Conservation (phyloP, 64 coral and sea anemone genomes). For the Pocillopora verrucosa region DNA sequence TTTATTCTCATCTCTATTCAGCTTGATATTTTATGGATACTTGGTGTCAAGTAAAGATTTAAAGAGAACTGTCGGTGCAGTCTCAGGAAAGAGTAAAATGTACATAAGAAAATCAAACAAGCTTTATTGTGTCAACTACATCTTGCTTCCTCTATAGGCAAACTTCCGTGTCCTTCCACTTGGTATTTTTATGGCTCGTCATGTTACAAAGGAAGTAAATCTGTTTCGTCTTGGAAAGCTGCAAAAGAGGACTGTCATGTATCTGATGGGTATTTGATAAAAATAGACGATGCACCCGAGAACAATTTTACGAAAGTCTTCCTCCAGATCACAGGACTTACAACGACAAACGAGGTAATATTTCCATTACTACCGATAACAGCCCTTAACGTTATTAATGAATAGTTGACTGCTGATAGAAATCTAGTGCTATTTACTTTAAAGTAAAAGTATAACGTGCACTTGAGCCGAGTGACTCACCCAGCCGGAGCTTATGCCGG, state of each 20-base stretch:
- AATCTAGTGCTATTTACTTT: too few species aligned
- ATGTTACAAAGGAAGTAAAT: background rate
- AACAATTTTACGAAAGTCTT: background rate
- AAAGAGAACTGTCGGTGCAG: background rate
- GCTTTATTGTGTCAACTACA: background rate
- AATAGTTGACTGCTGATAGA: too few species aligned
- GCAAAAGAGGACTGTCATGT: background rate
- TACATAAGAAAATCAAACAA: too few species aligned
- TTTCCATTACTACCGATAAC: background rate
- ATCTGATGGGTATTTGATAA: background rate
- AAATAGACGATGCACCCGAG: background rate
- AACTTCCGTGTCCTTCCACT: background rate
- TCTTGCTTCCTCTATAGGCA: background rate
- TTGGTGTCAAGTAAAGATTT: background rate
- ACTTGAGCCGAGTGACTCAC: too few species aligned
- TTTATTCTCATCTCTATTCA: background rate
- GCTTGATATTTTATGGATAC: too few species aligned
- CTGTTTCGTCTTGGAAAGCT: background rate
- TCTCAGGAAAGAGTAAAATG: too few species aligned
- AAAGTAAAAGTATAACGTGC: too few species aligned
- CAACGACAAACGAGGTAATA: background rate
- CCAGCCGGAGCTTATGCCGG: too few species aligned
- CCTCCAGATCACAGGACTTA: background rate
- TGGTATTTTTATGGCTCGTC: background rate
- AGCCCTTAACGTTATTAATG: too few species aligned